phyloP scores from a whole-genome alignment of 2,797 vertebrate genomes.

The Muraenolepis orangiensis region DNA sequence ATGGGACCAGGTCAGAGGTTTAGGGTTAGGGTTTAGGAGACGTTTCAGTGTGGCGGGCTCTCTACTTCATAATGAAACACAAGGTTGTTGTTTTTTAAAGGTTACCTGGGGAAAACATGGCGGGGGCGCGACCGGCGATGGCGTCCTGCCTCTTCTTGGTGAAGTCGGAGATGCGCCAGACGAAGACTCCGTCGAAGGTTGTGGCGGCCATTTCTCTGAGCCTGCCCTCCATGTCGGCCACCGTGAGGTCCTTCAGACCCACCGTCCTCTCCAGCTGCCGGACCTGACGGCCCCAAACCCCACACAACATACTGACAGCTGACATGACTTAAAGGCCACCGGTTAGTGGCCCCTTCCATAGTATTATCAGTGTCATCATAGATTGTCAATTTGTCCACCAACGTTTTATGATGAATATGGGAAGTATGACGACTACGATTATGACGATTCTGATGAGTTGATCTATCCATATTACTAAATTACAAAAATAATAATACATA shows the following conservation, averaged over 20 bases:
- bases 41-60: no score
- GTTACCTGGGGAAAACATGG: constrained; percentile 89
- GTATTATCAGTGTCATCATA: no score
- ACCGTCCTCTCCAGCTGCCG: constrained; percentile 93
- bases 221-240: constrained; percentile 91
- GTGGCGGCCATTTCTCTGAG: constrained; percentile 86
- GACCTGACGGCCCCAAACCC: constrained; percentile 70
- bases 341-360: no score
- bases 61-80: not conserved
- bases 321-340: not conserved
- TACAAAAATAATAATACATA: no score
- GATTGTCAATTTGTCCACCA: no score
- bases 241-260: constrained; percentile 88
- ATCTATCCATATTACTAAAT: no score
- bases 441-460: no score
- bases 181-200: constrained; percentile 89
- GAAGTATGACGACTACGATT: no score
- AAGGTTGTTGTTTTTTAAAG: not conserved
- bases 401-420: no score
- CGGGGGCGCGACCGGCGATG: constrained; percentile 84
- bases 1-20: no score
- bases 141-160: constrained; percentile 93
- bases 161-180: constrained; percentile 96
- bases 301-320: not conserved
- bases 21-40: no score